Base-by-base conservation (phyloP, 2,888 invertebrate species). In the Pilophorus perplexus region DNA sequence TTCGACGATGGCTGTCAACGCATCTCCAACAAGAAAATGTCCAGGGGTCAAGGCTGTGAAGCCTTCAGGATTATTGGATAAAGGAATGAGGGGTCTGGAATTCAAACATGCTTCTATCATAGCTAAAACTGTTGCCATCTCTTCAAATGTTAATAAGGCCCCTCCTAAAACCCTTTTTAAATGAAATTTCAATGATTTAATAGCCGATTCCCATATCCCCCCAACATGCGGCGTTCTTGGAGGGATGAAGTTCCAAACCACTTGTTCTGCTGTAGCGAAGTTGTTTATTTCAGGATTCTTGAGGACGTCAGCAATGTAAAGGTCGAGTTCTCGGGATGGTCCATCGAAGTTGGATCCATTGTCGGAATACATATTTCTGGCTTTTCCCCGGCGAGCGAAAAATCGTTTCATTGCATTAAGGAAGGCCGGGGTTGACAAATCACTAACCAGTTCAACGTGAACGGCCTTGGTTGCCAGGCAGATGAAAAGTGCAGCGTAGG, bases 61-160 rank as follows among this genome's bases (percentile, higher is more conserved):
- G 22, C 57, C 66, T 2, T 22, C 10, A 16, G 66, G 54, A 66
- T 55, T 3, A 6, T 38, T 12, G 3, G 66, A 66, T 3, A 42
- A 14, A 25, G 66, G 55, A 23, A 23, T 14, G 12, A 66, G 25
- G 40, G 66, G 66, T 12, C 66, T n/a, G 25, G 66, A 66, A 66
- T 66, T 66, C 4, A 66, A 20, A 20, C 52, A 52, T 12, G 52
- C 52, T 20, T 64, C 64, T 33, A 52, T 18, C 18, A 23, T 18
- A 42, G 28, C 18, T 8, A 55, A 42, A 5, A 66, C 18, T 18
- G 66, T 66, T 10, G 22, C n/a, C 20, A 66, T 22, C 27, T 66
- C 57, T 28, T 66, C 66, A 42, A 55, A 66, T n/a, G 55, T 55
- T 27, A 57, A 18, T 16, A 8, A 10, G 1, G 42, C 20, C 2